Base-by-base conservation (phyloP, 2,797 vertebrate genomes). In the Pangasius larnaudii region DNA sequence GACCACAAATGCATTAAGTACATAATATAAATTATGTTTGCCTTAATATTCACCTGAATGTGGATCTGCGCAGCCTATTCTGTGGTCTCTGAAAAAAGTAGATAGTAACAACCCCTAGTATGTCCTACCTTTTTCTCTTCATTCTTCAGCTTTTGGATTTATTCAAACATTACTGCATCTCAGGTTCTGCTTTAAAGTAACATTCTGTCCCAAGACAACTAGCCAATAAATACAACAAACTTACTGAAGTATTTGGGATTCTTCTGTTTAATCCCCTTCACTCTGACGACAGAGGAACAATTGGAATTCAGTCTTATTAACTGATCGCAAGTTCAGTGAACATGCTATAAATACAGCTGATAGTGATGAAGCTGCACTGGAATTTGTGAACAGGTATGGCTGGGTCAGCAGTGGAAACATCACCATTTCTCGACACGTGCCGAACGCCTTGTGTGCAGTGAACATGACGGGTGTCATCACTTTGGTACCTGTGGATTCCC, bases 331-430 rank as follows among this genome's bases (percentile, higher is more conserved):
- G 5, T 58, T 46, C 27, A 69, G 51, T 58, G 61, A 65, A 53
- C 18, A 63, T 78, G 13, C 46, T 71, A 27, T 36, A 85, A 67
- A 59, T 78, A n/a, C 19, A 69, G 11, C 0, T 27, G 24, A 46
- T n/a, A 7, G n/a, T 80, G n/a, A 72, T 79, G n/a, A 83, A 30
- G 6, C 30, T 71, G 7, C 18, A 22, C 56, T 85, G 24, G 46
- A 88, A 22, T 83, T 59, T 93, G 87, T 90, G 39, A 90, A 86
- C 93, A 99, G 98, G 91, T 95, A 98, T 0, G 98, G 97, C 88
- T 99, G 97, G 93, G 94, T 96, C 84, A 93, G 86, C 85, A 95
- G 95, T 14, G 3, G 77, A 65, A 94, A n/a, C 30, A 4, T 92
- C 49, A 95, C 93, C 86, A 97, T 99, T 87, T 96, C 97, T 75